These are phyloP conservation scores for Etheostoma spectabile DNA, from an alignment of 2,113 vertebrate genomes.

Conservation along the genomic window DNA sequence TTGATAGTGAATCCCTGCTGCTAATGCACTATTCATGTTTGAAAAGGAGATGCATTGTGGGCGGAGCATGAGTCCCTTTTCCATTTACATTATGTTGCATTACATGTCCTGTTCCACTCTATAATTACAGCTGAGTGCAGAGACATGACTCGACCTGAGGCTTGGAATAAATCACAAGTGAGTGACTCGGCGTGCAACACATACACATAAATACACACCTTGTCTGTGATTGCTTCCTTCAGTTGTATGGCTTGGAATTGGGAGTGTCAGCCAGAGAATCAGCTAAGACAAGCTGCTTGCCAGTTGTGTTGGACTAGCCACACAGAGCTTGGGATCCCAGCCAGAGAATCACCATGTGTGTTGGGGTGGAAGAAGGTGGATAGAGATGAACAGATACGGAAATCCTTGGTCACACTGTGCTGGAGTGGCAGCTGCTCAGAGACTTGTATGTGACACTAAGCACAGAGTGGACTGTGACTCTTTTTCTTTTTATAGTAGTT, in stretches of 20 bases:
- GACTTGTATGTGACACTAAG: constrained; percentile 33
- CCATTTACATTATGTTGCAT: constrained; percentile 66
- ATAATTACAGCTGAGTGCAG: constrained; percentile 67
- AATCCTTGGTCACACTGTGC: constrained; percentile 39
- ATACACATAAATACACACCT: constrained; percentile 22
- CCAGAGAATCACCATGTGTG: constrained; percentile 63
- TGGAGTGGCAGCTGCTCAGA: constrained; percentile 49
- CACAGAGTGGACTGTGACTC: not conserved
- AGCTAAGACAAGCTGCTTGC: constrained; percentile 38
- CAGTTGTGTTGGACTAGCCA: constrained; percentile 54
- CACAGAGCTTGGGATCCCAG: constrained; percentile 46
- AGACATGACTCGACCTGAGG: constrained; percentile 43
- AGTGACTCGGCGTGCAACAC: not conserved
- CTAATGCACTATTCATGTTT: constrained; percentile 71
- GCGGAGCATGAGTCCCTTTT: constrained; percentile 53
- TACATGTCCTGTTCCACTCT: constrained; percentile 54
- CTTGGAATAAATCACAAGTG: constrained; percentile 44
- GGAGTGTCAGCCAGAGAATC: constrained; percentile 41
- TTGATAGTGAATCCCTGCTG: constrained; percentile 56
- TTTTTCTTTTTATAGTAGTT: not conserved
- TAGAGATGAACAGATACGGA: constrained; percentile 62
- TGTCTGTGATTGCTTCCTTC: not conserved
- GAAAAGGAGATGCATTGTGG: constrained; percentile 52
- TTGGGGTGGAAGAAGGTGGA: constrained; percentile 29
- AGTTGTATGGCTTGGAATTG: constrained; percentile 26